Evolutionary conservation across 1,140 invertebrate genomes (phyloP), one percentile per base, ranked within the genome.

Genomic region (Muscidifurax raptorellus): DNA sequence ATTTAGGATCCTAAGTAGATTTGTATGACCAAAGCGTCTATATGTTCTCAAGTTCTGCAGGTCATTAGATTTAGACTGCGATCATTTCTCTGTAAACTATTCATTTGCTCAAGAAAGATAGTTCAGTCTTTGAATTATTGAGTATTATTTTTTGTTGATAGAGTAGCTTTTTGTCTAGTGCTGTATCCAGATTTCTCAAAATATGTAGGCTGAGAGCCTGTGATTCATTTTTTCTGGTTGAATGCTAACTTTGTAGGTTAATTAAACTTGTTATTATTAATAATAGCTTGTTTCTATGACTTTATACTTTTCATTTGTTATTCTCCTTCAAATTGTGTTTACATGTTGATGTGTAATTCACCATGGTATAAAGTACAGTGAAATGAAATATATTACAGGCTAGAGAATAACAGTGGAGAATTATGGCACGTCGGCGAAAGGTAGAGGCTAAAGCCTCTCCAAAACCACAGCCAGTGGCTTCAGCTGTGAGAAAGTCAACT

Each of bases 401-500:
- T 85, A 82, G 75, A 81, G 52, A 44, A 66, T 75, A 88, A 84
- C 72, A 86, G 79, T 82, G 84, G 80, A 87, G 74, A 64, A 87
- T 75, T 82, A 92, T 92, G 91, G 91, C 90, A 85, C 90, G 91
- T 27, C 89, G 87, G 40, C 88, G 89, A 36, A 92, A 91, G 84
- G 88, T 79, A 36, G 90, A 91, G 74, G 83, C 88, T 30, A 91
- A 92, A 84, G n/a, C 87, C 72, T 74, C 88, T 0, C 85, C 87
- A 28, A 91, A 91, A 76, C 87, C 87, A 44, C 76, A 88, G 2
- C 30, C 87, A 44, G 90, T 89, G 32, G 85, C 88, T 82, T 86
- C 89, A 59, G 90, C 91, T 36, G 88, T 92, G 9, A 87, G 91
- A 12, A 92, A 92, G 47, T 92, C 91, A 9, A 92, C 86, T 80